phyloP scores from a whole-genome alignment of 2,888 invertebrate genomes.

The Amiota minor region DNA sequence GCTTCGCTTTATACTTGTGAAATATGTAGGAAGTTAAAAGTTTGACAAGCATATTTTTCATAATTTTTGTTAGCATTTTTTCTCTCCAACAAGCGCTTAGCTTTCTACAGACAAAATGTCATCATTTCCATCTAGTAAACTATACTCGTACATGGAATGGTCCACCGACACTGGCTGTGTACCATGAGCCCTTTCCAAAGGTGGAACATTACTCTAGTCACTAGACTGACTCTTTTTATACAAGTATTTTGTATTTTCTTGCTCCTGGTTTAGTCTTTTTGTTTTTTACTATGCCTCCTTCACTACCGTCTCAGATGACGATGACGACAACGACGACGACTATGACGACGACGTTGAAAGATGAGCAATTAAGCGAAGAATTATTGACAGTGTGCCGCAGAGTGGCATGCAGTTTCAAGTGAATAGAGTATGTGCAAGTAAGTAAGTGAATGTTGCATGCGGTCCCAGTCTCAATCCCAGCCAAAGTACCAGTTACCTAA shows the following conservation, averaged over 20 bases:
- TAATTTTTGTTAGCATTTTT: conserved; percentile 8
- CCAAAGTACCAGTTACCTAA: background rate
- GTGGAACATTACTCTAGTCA: background rate
- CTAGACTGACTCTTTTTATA: background rate
- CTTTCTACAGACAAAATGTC: no score
- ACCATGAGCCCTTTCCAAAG: background rate
- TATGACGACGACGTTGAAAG: conserved; percentile 57
- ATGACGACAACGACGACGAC: conserved; percentile 41
- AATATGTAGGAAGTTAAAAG: conserved; percentile 24
- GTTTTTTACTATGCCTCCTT: background rate
- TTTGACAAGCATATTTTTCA: conserved; percentile 16
- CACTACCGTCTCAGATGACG: background rate
- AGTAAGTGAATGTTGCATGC: background rate
- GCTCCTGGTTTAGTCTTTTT: background rate
- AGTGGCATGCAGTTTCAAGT: background rate
- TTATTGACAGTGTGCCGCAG: conserved; percentile 57
- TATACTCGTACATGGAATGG: no score
- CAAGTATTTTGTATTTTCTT: background rate
- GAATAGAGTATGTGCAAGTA: background rate
- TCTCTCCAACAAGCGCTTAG: background rate
- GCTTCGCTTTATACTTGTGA: background rate
- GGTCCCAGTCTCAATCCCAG: background rate
- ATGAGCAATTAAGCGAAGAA: conserved; percentile 67
- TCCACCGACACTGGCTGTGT: background rate
- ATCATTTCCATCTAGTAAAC: no score